These are phyloP conservation scores for Botia almorhae DNA, from an alignment of 2,797 vertebrate genomes.

Conservation along the genomic window DNA sequence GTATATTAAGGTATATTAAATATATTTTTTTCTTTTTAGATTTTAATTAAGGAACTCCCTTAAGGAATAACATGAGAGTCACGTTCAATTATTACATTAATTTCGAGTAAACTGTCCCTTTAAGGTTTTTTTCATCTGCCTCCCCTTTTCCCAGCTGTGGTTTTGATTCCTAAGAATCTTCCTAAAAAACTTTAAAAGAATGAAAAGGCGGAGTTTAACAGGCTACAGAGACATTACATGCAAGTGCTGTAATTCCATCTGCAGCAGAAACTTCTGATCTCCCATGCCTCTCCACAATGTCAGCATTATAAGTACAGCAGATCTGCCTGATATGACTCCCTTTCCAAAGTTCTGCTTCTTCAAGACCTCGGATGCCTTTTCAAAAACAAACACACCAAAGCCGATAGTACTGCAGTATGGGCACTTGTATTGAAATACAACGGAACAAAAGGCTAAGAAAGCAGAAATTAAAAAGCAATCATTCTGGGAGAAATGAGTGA, in stretches of 20 bases:
- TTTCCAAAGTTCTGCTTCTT: constrained; percentile 26
- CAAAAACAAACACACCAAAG: constrained; percentile 17
- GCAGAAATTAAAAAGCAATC: constrained; percentile 32
- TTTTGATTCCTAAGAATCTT: not conserved
- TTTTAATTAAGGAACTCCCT: no score
- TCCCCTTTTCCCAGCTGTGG: not conserved
- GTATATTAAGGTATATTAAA: no score
- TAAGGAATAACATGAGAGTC: no score
- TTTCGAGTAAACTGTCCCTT: no score
- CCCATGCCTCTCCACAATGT: constrained; percentile 45
- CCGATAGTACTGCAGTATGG: not conserved
- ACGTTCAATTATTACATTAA: no score
- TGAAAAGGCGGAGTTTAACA: not conserved
- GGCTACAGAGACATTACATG: constrained; percentile 24
- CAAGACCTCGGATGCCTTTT: constrained; percentile 24
- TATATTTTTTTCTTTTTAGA: no score
- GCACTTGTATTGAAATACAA: not conserved
- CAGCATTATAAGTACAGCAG: constrained; percentile 27
- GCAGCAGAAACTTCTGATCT: constrained; percentile 23
- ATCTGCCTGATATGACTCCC: constrained; percentile 27
- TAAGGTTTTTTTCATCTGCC: not conserved
- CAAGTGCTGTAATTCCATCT: constrained; percentile 33
- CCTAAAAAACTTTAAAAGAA: not conserved
- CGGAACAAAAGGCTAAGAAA: constrained; percentile 14
- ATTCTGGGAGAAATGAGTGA: constrained; percentile 36